Percentiles rank a stretch among this genome's conserved stretches.
Evolutionary conservation across 2,888 invertebrate species (phyloP).

Genomic region (Leucophenga maculata): DNA sequence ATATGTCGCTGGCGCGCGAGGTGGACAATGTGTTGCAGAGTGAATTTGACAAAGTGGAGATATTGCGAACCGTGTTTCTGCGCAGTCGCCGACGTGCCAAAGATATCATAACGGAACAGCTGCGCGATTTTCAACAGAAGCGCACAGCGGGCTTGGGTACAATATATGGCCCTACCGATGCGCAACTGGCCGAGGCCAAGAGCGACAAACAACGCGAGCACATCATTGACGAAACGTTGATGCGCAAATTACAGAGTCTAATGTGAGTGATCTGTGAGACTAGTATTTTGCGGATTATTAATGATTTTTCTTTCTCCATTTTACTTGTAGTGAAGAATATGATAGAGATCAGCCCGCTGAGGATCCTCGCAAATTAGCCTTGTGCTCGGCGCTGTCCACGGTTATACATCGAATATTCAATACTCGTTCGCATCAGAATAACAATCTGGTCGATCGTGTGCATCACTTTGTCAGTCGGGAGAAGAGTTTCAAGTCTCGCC

Average conservation of each 20-base stretch:
- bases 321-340: conserved; percentile 75
- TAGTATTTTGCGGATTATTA: not conserved
- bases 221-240: conserved; percentile 81
- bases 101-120: conserved; percentile 70
- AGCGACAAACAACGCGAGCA: conserved; percentile 85
- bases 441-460: conserved; percentile 79
- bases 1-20: conserved; percentile 88
- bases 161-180: conserved; percentile 90
- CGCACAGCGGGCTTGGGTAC: conserved; percentile 90
- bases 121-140: conserved; percentile 81
- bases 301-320: not conserved
- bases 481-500: conserved; percentile 80
- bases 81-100: conserved; percentile 83
- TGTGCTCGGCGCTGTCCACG: conserved; percentile 82
- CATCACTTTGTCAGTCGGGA: conserved; percentile 90
- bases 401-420: conserved; percentile 85
- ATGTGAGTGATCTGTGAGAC: conserved; percentile 73
- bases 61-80: conserved; percentile 89
- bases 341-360: conserved; percentile 77
- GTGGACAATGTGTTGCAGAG: conserved; percentile 89
- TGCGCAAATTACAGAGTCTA: conserved; percentile 81
- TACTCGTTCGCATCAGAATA: conserved; percentile 75
- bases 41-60: conserved; percentile 91
- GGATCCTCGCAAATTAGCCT: conserved; percentile 79
- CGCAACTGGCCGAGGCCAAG: conserved; percentile 83